These are phyloP conservation scores for Bradypodion ventrale DNA, from an alignment of 2,797 vertebrate genomes.

Conservation along the genomic window DNA sequence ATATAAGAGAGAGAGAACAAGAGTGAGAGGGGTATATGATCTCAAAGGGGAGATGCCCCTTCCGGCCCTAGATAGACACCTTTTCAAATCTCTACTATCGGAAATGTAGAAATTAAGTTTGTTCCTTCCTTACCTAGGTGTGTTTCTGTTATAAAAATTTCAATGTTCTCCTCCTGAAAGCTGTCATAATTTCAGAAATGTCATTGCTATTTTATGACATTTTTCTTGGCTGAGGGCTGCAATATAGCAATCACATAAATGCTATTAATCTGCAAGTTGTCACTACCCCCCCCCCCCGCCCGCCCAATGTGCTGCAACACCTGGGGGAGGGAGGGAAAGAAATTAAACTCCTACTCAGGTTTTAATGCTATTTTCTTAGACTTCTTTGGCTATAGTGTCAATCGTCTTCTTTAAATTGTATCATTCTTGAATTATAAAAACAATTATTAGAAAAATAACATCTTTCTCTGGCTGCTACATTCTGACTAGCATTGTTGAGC, in stretches of 20 bases:
- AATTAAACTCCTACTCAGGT: slow-evolving; percentile 3
- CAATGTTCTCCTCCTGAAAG: background rate
- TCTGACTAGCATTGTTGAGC: background rate
- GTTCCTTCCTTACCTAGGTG: background rate
- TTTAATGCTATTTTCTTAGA: background rate
- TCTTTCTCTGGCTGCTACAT: slow-evolving; percentile 12
- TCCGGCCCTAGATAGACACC: background rate
- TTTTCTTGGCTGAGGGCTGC: slow-evolving; percentile 4
- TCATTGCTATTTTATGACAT: slow-evolving; percentile 25
- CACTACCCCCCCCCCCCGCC: no score
- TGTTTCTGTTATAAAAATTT: background rate
- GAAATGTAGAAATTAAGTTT: background rate
- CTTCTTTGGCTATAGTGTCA: background rate
- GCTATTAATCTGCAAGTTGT: slow-evolving; percentile 31
- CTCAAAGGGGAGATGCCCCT: no score
- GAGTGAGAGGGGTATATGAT: no score
- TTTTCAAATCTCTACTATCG: background rate
- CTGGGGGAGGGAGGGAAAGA: background rate
- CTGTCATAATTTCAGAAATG: slow-evolving; percentile 40
- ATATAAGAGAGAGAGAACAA: no score
- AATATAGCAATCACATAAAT: slow-evolving; percentile 5
- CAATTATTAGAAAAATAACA: background rate
- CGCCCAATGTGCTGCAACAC: slow-evolving; percentile 12
- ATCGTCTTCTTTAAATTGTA: background rate
- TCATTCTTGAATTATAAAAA: background rate